phyloP scores from a whole-genome alignment of 2,797 vertebrate species.

The Cetoscarus ocellatus region DNA sequence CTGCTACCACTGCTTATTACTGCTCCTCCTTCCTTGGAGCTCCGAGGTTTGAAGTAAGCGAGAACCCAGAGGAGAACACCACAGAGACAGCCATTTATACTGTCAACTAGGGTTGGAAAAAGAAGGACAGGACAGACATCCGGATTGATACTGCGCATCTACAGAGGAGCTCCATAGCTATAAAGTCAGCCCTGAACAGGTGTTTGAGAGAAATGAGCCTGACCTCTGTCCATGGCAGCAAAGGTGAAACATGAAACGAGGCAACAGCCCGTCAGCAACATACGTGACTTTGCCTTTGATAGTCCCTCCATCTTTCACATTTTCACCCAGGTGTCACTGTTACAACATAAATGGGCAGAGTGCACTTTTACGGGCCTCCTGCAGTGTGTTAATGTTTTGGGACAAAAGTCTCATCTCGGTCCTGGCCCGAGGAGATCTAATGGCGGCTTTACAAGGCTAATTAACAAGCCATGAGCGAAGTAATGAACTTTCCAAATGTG shows the following conservation, averaged over 20 bases:
- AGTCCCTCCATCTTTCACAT: slow-evolving; percentile 54
- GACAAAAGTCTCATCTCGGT: slow-evolving; percentile 82
- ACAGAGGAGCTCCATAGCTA: slow-evolving; percentile 19
- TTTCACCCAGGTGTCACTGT: slow-evolving; percentile 64
- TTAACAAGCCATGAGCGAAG: slow-evolving; percentile 86
- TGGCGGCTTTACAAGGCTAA: slow-evolving; percentile 86
- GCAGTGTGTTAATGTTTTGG: slow-evolving; percentile 79
- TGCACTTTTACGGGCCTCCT: slow-evolving; percentile 72
- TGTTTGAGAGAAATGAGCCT: slow-evolving; percentile 58
- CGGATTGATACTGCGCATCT: slow-evolving; percentile 38
- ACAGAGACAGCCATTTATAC: slow-evolving; percentile 36
- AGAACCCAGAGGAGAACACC: slow-evolving; percentile 44
- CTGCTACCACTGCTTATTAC: slow-evolving; percentile 66
- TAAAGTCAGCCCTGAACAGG: slow-evolving; percentile 61
- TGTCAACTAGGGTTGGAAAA: slow-evolving; percentile 34
- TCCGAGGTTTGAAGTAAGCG: slow-evolving; percentile 35
- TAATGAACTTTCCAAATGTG: slow-evolving; percentile 86
- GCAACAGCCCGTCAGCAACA: slow-evolving; percentile 19
- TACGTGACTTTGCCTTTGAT: slow-evolving; percentile 38
- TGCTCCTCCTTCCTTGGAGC: slow-evolving; percentile 41
- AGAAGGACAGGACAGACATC: slow-evolving; percentile 36
- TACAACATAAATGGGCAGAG: slow-evolving; percentile 63
- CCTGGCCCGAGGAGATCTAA: slow-evolving; percentile 80
- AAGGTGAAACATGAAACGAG: slow-evolving; percentile 57
- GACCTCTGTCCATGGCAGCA: slow-evolving; percentile 45